A percentile compares a stretch with the other conserved stretches of the same genome.
phyloP scores from a whole-genome alignment of 2,797 vertebrate genomes.

The Sorex maritimensis region DNA sequence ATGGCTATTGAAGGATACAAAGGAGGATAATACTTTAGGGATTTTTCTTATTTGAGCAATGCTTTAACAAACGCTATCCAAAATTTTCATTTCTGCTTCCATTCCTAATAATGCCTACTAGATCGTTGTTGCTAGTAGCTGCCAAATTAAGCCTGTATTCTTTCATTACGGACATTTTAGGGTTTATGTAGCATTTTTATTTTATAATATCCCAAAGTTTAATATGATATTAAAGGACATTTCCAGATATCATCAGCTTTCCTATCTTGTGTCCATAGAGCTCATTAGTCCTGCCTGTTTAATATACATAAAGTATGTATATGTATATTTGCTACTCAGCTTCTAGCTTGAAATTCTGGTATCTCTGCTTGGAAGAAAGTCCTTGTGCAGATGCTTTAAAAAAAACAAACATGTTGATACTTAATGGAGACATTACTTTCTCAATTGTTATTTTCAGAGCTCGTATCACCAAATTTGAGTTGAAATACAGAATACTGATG shows the following conservation, averaged over 20 bases:
- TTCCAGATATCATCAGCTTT: slow-evolving; percentile 35
- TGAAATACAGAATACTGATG: slow-evolving; percentile 50
- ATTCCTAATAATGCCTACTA: background rate
- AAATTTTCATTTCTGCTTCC: background rate
- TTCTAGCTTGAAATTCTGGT: slow-evolving; percentile 42
- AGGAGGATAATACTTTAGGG: background rate
- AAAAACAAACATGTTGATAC: background rate
- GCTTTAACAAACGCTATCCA: slow-evolving; percentile 34
- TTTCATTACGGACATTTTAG: slow-evolving; percentile 4
- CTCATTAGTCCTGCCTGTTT: slow-evolving; percentile 4
- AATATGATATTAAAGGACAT: background rate
- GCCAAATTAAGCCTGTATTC: slow-evolving; percentile 19
- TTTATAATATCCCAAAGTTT: background rate
- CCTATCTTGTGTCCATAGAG: background rate
- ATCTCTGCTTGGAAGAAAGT: slow-evolving; percentile 47
- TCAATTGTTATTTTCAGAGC: slow-evolving; percentile 37
- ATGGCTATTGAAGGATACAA: background rate
- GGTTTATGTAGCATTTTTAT: slow-evolving; percentile 14
- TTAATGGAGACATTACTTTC: background rate
- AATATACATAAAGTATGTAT: background rate
- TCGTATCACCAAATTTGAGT: slow-evolving; percentile 24
- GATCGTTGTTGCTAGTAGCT: background rate
- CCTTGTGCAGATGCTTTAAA: slow-evolving; percentile 7
- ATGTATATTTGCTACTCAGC: background rate
- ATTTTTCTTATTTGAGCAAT: background rate